A percentile compares a stretch with the other conserved stretches of the same genome.
Evolutionary conservation across 2,797 vertebrate species (phyloP).

Genomic region (Poeciliopsis turneri): DNA sequence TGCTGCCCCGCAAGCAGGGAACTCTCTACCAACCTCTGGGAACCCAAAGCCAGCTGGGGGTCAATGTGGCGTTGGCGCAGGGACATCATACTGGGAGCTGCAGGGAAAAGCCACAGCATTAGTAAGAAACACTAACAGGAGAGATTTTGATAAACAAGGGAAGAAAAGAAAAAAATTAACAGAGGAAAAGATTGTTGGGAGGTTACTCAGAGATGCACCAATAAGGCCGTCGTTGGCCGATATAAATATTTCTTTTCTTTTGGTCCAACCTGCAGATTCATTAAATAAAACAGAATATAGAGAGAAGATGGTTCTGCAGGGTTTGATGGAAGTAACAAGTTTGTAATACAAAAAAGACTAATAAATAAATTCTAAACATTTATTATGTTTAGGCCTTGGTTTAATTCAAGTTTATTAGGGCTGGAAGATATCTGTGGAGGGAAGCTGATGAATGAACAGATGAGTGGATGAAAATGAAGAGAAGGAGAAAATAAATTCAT

Average conservation of each 20-base stretch:
- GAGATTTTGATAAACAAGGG: not conserved
- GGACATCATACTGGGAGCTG: conserved; percentile 93
- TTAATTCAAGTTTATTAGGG: not conserved
- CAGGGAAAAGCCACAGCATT: conserved; percentile 68
- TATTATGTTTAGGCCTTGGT: not conserved
- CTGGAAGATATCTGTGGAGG: not conserved
- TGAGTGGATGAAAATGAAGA: not conserved
- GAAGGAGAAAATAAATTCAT: not conserved
- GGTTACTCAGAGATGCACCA: conserved; percentile 12
- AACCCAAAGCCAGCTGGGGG: conserved; percentile 89
- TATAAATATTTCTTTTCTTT: not conserved
- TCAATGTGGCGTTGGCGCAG: conserved; percentile 95
- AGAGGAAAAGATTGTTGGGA: conserved; percentile 18
- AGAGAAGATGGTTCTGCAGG: not conserved
- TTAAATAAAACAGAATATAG: not conserved
- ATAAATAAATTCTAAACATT: not conserved
- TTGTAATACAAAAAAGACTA: not conserved
- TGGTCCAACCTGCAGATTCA: not conserved
- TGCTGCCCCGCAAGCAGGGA: conserved; percentile 77
- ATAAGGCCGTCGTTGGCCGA: not conserved
- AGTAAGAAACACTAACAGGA: conserved; percentile 22
- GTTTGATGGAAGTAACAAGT: not conserved
- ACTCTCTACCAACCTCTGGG: conserved; percentile 99
- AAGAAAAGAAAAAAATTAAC: not conserved
- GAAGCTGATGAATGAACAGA: not conserved